Base-by-base conservation (phyloP, 2,888 invertebrate genomes). In the Rhagonycha fulva region DNA sequence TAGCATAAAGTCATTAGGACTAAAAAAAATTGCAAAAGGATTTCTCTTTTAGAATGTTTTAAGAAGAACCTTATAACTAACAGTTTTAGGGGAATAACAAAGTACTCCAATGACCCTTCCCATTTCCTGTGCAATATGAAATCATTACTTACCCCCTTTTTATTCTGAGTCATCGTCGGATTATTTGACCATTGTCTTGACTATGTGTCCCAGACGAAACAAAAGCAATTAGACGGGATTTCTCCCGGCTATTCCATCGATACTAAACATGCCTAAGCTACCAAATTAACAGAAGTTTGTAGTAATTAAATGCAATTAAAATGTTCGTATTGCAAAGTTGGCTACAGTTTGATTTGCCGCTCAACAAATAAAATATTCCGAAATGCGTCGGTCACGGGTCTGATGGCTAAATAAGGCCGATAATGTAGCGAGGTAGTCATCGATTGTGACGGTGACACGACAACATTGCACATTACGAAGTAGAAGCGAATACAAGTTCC, bases 361-460 rank as follows among this genome's bases (percentile, higher is more conserved):
- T 76, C 72, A 10, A 62, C 75, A 74, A 76, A 76, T 72, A 76
- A 71, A 28, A 63, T 72, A 68, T 62, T 32, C 72, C 32, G 26
- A 47, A 70, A 26, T 32, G 30, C 67, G 68, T 62, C 69, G 75
- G 69, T 76, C 68, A 76, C 68, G 75, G 68, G 69, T 72, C 63
- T 75, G 75, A 76, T 71, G 72, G 72, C 72, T 76, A 72, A 76
- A 72, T 70, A 69, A 72, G 72, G 68, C 75, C 72, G 68, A 76
- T 76, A 68, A 68, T 62, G 47, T 47, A 61, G 76, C 75, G 70
- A 72, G 47, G 76, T 70, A 61, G 68, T 72, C 79, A 79, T 79
- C 78, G 79, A 79, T 79, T 79, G 78, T 78, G 70, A 28, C 76
- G 79, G 76, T 74, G 77, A 79, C 76, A 68, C 76, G 79, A 79